phyloP scores from a whole-genome alignment of 1,140 invertebrate genomes.

The Streblospio benedicti region DNA sequence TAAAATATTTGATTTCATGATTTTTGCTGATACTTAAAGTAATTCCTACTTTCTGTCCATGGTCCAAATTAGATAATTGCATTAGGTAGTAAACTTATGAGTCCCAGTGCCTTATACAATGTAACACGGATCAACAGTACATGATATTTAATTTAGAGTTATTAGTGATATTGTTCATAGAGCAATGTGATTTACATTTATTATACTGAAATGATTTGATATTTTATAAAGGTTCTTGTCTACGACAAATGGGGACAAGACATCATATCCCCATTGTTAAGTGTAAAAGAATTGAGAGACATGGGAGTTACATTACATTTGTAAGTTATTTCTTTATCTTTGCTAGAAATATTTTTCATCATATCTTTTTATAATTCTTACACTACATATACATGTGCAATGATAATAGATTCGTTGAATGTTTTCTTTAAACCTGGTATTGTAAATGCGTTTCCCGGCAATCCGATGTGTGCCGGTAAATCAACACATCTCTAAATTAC shows the following conservation, averaged over 20 bases:
- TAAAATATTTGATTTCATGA: too few species aligned
- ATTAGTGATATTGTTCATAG: background rate
- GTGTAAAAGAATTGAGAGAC: conserved; percentile 90
- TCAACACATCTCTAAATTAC: background rate
- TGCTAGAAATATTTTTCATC: background rate
- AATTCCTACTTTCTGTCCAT: too few species aligned
- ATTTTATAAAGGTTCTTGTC: conserved; percentile 60
- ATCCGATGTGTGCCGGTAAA: background rate
- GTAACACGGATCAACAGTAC: background rate
- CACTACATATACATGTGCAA: background rate
- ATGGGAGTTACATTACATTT: conserved; percentile 94
- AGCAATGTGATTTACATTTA: background rate
- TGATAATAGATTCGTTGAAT: background rate
- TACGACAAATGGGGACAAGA: conserved; percentile 95
- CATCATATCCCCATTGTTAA: conserved; percentile 93
- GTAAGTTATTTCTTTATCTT: conserved; percentile 53
- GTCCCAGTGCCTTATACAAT: background rate
- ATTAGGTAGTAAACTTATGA: too few species aligned
- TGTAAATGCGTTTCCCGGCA: background rate
- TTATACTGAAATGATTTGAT: background rate
- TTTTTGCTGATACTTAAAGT: too few species aligned
- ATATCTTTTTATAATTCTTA: background rate
- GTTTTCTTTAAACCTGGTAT: background rate
- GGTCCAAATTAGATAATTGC: too few species aligned
- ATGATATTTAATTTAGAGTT: background rate